phyloP scores from a whole-genome alignment of 2,113 vertebrate genomes.

The Zosterops pallidus region DNA sequence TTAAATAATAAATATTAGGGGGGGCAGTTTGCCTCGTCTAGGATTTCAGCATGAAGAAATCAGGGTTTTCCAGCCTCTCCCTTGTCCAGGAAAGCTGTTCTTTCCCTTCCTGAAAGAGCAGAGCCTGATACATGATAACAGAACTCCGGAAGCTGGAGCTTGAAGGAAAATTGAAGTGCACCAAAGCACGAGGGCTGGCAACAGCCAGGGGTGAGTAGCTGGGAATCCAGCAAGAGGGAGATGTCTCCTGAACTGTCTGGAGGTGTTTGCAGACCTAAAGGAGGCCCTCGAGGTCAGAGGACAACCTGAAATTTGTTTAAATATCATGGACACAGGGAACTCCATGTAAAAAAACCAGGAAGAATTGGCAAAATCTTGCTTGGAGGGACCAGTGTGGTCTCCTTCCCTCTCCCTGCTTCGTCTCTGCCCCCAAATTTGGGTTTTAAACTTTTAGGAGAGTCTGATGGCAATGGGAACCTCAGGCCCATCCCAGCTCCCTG shows the following conservation, averaged over 20 bases:
- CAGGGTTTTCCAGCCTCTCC: background rate
- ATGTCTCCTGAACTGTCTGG: background rate
- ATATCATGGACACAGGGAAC: background rate
- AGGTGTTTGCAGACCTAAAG: background rate
- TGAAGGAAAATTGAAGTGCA: background rate
- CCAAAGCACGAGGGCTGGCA: background rate
- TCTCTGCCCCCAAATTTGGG: fast-evolving
- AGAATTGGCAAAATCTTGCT: background rate
- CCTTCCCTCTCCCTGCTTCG: background rate
- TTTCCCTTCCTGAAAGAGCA: background rate
- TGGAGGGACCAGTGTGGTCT: fast-evolving
- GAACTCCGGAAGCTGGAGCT: background rate
- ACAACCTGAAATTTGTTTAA: background rate
- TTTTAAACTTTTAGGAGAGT: background rate
- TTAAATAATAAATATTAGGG: background rate
- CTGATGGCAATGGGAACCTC: background rate
- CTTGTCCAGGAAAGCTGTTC: background rate
- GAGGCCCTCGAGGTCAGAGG: background rate
- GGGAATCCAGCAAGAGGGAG: background rate
- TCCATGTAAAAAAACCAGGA: background rate
- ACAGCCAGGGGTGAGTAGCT: background rate
- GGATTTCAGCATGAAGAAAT: background rate
- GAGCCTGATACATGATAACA: background rate
- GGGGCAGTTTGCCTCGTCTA: background rate
- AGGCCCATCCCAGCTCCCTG: background rate